These are phyloP conservation scores for Cosmorhoe ocellata DNA, from an alignment of 2,888 invertebrate species.

Conservation along the genomic window DNA sequence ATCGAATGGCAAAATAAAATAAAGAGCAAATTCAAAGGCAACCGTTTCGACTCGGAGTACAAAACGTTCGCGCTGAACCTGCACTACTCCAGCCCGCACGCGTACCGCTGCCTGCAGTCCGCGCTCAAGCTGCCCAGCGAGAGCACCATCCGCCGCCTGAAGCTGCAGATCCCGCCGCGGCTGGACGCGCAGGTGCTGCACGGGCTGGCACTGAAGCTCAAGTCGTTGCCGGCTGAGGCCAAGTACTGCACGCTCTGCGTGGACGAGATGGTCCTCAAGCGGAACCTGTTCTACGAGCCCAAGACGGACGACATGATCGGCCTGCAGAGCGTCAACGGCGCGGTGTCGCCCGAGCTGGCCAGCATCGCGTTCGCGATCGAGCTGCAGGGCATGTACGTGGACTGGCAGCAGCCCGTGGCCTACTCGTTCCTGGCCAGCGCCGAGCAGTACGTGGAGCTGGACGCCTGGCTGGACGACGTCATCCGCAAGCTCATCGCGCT, in stretches of 20 bases:
- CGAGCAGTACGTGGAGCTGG: constrained; percentile 36
- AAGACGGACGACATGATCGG: constrained; percentile 36
- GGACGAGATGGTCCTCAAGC: constrained; percentile 37
- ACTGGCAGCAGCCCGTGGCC: constrained; percentile 24
- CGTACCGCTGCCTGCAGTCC: constrained; percentile 32
- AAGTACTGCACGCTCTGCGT: constrained; percentile 36
- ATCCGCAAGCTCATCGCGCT: constrained; percentile 16
- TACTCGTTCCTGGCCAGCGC: constrained; percentile 28
- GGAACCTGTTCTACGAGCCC: constrained; percentile 34
- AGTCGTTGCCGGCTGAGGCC: constrained; percentile 20
- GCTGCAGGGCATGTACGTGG: constrained; percentile 22
- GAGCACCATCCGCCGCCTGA: constrained; percentile 30
- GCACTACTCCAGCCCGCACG: constrained; percentile 36
- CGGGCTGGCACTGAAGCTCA: constrained; percentile 24
- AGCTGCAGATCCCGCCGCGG: constrained; percentile 27
- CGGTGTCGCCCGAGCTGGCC: constrained; percentile 20
- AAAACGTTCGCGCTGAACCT: constrained; percentile 35
- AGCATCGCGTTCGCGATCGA: constrained; percentile 15
- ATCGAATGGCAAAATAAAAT: constrained; percentile 35
- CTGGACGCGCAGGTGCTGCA: constrained; percentile 26
- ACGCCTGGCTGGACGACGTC: constrained; percentile 24
- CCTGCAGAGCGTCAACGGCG: constrained; percentile 37
- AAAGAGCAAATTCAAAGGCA: constrained; percentile 32
- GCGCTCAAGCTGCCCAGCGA: constrained; percentile 33
- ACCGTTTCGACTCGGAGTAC: constrained; percentile 30